These are phyloP conservation scores for Parasteatoda lunata DNA, from an alignment of 2,888 invertebrate genomes.

Conservation along the genomic window DNA sequence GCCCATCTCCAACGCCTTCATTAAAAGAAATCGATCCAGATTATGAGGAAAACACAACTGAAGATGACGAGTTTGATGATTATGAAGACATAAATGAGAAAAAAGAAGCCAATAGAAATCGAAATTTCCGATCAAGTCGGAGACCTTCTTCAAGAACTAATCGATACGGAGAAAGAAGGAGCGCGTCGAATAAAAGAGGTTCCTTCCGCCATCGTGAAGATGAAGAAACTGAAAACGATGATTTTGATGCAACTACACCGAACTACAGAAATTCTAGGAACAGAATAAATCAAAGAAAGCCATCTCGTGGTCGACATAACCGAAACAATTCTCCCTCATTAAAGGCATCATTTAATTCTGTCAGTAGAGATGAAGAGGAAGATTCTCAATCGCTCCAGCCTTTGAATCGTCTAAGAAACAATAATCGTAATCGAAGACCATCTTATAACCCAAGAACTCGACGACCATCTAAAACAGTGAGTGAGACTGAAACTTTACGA, in stretches of 20 bases:
- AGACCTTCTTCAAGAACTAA: constrained; percentile 51
- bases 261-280: constrained; percentile 58
- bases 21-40: constrained; percentile 61
- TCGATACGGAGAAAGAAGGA: constrained; percentile 61
- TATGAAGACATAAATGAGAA: constrained; percentile 61
- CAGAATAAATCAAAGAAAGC: constrained; percentile 49
- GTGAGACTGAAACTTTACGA: constrained; percentile 44
- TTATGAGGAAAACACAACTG: constrained; percentile 68
- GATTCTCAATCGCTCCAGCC: constrained; percentile 60
- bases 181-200: constrained; percentile 63
- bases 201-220: constrained; percentile 55
- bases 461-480: constrained; percentile 51
- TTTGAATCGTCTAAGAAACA: constrained; percentile 44
- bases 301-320: constrained; percentile 47
- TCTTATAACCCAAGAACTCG: constrained; percentile 64
- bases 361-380: constrained; percentile 60
- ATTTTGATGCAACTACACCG: constrained; percentile 62
- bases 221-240: constrained; percentile 66
- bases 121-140: constrained; percentile 55
- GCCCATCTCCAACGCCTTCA: constrained; percentile 59
- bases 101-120: constrained; percentile 43
- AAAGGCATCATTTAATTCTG: constrained; percentile 67
- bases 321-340: constrained; percentile 54
- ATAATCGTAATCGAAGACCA: constrained; percentile 52
- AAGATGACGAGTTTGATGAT: constrained; percentile 65